Evolutionary conservation across 2,113 vertebrate genomes (phyloP).

Genomic region (Salvelinus alpinus): DNA sequence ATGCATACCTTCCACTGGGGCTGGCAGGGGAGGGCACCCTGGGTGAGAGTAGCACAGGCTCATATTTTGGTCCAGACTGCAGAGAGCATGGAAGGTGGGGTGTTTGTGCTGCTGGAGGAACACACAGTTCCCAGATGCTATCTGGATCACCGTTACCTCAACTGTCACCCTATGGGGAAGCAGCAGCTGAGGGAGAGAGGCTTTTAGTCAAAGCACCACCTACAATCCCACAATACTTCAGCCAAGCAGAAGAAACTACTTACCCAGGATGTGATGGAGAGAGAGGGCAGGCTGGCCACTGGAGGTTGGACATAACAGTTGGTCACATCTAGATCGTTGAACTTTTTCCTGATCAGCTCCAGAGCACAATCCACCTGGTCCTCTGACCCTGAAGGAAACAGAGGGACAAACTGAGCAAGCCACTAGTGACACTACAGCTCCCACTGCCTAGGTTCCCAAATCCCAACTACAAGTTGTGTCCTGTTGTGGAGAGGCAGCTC

Average conservation of each 20-base stretch:
- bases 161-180: conserved; percentile 79
- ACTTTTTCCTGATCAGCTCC: conserved; percentile 82
- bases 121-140: conserved; percentile 80
- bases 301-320: conserved; percentile 76
- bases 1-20: conserved; percentile 78
- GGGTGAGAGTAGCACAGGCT: conserved; percentile 82
- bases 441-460: neutral
- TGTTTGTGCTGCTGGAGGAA: conserved; percentile 86
- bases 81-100: conserved; percentile 81
- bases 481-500: neutral
- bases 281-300: conserved; percentile 73
- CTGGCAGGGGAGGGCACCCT: conserved; percentile 78
- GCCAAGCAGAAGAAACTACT: conserved; percentile 32
- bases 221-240: neutral
- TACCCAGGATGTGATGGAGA: conserved; percentile 85
- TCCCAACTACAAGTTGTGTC: neutral
- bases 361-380: conserved; percentile 83
- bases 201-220: neutral
- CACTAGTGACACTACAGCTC: neutral
- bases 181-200: conserved; percentile 68
- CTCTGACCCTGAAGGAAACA: conserved; percentile 67
- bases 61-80: conserved; percentile 84
- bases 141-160: conserved; percentile 81
- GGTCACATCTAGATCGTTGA: conserved; percentile 82
- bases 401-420: neutral